Percentiles rank a stretch among this genome's conserved stretches.
Evolutionary conservation across 1,140 invertebrate genomes (phyloP).

Genomic region (Psix sp.): DNA sequence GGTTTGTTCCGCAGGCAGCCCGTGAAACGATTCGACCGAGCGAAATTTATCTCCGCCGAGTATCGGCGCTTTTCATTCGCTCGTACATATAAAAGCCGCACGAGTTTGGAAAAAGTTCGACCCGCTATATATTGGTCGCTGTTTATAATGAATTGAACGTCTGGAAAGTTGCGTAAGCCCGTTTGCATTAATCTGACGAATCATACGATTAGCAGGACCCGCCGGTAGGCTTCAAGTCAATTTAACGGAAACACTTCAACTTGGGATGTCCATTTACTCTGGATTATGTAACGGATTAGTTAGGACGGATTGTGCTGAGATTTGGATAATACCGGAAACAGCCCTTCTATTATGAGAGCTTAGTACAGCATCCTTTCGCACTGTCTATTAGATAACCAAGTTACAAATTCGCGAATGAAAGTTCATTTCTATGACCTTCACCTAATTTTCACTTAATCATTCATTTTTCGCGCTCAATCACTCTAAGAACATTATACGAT

Average conservation of each 20-base stretch:
- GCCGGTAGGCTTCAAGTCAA: slow-evolving; percentile 49
- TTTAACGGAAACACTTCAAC: slow-evolving; percentile 59
- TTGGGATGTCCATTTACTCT: slow-evolving; percentile 58
- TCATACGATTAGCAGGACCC: slow-evolving; percentile 55
- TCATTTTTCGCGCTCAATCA: no score
- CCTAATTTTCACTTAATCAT: no score
- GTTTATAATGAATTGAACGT: slow-evolving; percentile 61
- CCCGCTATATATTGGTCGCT: slow-evolving; percentile 47
- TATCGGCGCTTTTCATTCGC: slow-evolving; percentile 29
- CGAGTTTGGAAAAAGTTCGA: slow-evolving; percentile 48
- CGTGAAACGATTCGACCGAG: no score
- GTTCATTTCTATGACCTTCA: no score
- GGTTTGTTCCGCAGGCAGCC: slow-evolving; percentile 11
- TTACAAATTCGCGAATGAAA: slow-evolving; percentile 45
- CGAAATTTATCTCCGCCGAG: slow-evolving; percentile 37
- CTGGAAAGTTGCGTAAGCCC: slow-evolving; percentile 58
- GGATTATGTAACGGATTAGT: slow-evolving; percentile 61
- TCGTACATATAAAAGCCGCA: slow-evolving; percentile 41
- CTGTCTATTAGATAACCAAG: slow-evolving; percentile 54
- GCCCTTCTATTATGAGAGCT: slow-evolving; percentile 52
- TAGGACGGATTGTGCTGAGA: slow-evolving; percentile 50
- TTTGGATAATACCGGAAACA: slow-evolving; percentile 40
- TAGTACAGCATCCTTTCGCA: slow-evolving; percentile 43
- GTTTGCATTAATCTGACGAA: slow-evolving; percentile 62
- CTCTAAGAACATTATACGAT: no score